Percentiles rank a stretch among this genome's conserved stretches.
phyloP scores from a whole-genome alignment of 2,113 vertebrate genomes.

The Motacilla tschutschensis region DNA sequence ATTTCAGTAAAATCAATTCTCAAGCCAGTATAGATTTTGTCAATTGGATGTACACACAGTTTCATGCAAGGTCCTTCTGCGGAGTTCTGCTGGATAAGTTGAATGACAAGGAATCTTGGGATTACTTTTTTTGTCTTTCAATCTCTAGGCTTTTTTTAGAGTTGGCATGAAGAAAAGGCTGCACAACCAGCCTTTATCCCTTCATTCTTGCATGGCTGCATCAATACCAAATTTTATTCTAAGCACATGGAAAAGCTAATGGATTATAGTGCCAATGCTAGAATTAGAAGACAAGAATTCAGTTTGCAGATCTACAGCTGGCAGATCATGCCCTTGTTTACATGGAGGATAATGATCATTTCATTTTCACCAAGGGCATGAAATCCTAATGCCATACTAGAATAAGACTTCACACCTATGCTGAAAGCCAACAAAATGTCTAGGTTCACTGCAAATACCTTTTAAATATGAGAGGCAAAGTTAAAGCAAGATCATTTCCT shows the following conservation, averaged over 20 bases:
- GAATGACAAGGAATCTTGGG: not conserved
- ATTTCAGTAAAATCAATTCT: not conserved
- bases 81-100: not conserved
- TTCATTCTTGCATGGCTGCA: not conserved
- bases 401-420: not conserved
- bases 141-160: not conserved
- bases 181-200: not conserved
- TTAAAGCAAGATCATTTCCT: not conserved
- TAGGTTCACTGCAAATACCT: not conserved
- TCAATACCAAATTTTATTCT: not conserved
- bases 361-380: not conserved
- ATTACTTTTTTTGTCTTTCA: not conserved
- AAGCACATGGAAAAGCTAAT: not conserved
- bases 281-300: not conserved
- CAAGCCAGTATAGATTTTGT: not conserved
- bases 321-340: not conserved
- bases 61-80: not conserved
- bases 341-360: not conserved
- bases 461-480: not conserved
- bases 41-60: not conserved
- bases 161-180: not conserved
- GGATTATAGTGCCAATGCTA: not conserved
- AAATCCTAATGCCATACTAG: not conserved
- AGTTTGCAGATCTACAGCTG: not conserved
- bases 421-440: not conserved